A percentile compares a stretch with the other conserved stretches of the same genome.
Evolutionary conservation across 1,140 invertebrate species (phyloP).

Genomic region (Drosophila guanche): DNA sequence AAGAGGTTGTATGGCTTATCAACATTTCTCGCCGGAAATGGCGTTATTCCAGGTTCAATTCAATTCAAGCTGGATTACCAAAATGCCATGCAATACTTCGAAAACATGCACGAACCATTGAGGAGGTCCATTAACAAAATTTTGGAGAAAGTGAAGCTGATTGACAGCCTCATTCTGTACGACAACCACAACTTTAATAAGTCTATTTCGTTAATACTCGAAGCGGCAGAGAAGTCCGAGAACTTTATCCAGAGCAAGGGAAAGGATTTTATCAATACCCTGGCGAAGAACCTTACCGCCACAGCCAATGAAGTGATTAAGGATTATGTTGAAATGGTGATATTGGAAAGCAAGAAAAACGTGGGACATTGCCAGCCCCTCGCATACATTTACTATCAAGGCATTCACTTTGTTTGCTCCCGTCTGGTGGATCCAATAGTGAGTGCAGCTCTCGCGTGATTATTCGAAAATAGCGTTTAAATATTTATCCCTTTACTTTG

Average conservation of each 20-base stretch:
- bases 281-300: no score
- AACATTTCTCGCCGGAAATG: no score
- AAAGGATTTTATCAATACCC: constrained; percentile 57
- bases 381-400: constrained; percentile 90
- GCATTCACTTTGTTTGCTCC: constrained; percentile 89
- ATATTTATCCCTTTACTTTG: constrained; percentile 47
- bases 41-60: no score
- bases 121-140: no score
- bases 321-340: constrained; percentile 87
- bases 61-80: no score
- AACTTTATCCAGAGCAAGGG: constrained; percentile 86
- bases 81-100: constrained; percentile 83
- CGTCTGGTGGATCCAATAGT: constrained; percentile 92
- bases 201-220: constrained; percentile 87
- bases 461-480: no score
- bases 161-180: constrained; percentile 86
- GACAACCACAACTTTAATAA: constrained; percentile 89
- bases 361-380: constrained; percentile 92
- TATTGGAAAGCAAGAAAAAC: constrained; percentile 84
- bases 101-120: no score
- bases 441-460: constrained; percentile 83
- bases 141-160: constrained; percentile 85
- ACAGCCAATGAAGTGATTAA: constrained; percentile 85
- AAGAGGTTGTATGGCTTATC: constrained; percentile 83
- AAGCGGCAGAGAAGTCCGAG: constrained; percentile 88